phyloP scores from a whole-genome alignment of 2,113 vertebrate genomes.

The Bagarius yarrelli region DNA sequence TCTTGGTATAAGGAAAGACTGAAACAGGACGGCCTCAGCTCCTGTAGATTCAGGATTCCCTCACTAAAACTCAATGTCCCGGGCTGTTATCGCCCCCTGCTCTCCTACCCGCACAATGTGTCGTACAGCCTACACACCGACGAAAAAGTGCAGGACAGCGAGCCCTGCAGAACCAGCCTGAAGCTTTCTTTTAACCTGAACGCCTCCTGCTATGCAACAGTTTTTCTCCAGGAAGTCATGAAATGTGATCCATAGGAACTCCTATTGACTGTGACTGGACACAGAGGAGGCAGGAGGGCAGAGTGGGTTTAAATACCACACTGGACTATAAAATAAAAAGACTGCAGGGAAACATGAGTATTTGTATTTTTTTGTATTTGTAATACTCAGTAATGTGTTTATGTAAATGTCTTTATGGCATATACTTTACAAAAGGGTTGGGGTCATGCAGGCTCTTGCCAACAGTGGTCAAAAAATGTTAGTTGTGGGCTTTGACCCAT shows the following conservation, averaged over 20 bases:
- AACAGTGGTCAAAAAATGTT: too few relatives aligned
- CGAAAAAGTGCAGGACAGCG: constrained; percentile 20
- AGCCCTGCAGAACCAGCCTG: constrained; percentile 61
- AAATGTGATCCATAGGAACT: constrained; percentile 74
- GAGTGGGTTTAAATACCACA: background rate
- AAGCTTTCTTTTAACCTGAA: constrained; percentile 83
- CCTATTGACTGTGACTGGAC: background rate
- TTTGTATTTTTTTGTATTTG: too few relatives aligned
- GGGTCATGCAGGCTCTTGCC: too few relatives aligned
- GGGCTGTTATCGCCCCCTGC: constrained; percentile 86
- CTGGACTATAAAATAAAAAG: too few relatives aligned
- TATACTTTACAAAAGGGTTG: too few relatives aligned
- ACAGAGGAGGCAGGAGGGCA: background rate
- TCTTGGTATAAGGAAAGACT: constrained; percentile 79
- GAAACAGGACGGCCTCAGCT: constrained; percentile 76
- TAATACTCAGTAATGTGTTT: too few relatives aligned
- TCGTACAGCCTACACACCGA: constrained; percentile 68
- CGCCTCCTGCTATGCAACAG: constrained; percentile 89
- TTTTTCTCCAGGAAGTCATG: constrained; percentile 92
- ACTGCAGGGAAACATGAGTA: too few relatives aligned
- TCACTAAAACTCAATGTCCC: constrained; percentile 86
- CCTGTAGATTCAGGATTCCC: constrained; percentile 79
- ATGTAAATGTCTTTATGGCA: too few relatives aligned
- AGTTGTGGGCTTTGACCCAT: too few relatives aligned
- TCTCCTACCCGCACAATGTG: constrained; percentile 80